Evolutionary conservation across 2,797 vertebrate species (phyloP).

Genomic region (Selene dorsalis): DNA sequence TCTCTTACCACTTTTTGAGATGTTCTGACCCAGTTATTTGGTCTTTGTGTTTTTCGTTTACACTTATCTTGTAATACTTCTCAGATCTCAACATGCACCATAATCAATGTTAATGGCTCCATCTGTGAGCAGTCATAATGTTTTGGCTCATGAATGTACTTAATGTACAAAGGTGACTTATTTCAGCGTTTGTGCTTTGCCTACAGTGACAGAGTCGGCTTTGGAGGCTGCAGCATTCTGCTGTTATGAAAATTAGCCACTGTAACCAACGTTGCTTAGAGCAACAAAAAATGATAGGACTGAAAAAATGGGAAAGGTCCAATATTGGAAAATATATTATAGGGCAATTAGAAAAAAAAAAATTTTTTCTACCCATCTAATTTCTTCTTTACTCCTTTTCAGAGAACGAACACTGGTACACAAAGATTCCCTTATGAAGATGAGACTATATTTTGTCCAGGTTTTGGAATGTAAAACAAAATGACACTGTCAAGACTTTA

Average conservation of each 20-base stretch:
- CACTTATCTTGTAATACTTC: background rate
- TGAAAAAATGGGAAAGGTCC: no score
- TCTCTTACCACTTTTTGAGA: background rate
- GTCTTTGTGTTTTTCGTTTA: background rate
- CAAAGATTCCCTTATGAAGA: background rate
- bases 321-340: no score
- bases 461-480: background rate
- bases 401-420: background rate
- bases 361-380: background rate
- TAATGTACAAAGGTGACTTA: background rate
- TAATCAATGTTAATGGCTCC: background rate
- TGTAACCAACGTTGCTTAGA: background rate
- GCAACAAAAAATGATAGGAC: background rate
- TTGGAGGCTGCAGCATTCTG: background rate
- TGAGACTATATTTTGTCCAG: background rate
- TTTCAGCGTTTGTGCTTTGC: background rate
- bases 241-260: background rate
- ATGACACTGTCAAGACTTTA: slow-evolving; percentile 6
- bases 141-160: background rate
- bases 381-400: background rate
- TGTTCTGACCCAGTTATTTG: background rate
- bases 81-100: background rate
- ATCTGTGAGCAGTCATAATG: no score
- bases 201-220: background rate
- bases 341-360: slow-evolving; percentile 2